These are phyloP conservation scores for Holacanthus passer DNA, from an alignment of 2,113 vertebrate genomes.

Conservation along the genomic window DNA sequence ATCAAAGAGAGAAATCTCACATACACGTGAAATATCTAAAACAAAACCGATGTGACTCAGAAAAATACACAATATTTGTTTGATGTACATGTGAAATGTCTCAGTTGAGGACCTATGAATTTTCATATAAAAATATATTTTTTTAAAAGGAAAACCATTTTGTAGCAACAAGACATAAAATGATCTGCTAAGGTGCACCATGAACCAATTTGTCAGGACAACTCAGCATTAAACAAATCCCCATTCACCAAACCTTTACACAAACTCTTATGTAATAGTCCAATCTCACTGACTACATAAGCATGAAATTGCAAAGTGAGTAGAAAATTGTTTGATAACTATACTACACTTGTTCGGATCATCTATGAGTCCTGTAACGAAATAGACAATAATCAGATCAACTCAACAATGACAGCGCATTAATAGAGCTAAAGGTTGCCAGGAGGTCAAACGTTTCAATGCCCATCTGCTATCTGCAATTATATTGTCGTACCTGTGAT, in stretches of 20 bases:
- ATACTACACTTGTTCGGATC: too few relatives aligned
- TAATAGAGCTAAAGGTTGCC: too few relatives aligned
- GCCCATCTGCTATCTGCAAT: not conserved
- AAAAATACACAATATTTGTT: not conserved
- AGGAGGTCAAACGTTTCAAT: not conserved
- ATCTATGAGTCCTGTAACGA: too few relatives aligned
- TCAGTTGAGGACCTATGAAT: not conserved
- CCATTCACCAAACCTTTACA: not conserved
- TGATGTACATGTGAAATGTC: not conserved
- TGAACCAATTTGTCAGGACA: not conserved
- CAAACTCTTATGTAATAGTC: not conserved
- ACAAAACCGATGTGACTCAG: not conserved
- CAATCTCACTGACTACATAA: not conserved
- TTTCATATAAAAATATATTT: constrained; percentile 35
- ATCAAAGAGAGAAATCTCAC: not conserved
- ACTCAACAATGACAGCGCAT: too few relatives aligned
- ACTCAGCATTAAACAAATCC: not conserved
- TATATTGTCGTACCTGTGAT: not conserved
- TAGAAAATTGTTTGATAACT: constrained; percentile 17
- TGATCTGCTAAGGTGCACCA: not conserved
- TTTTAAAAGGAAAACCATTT: not conserved
- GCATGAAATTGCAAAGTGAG: constrained; percentile 25
- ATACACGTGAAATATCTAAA: not conserved
- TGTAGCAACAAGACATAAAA: not conserved
- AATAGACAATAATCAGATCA: too few relatives aligned